These are phyloP conservation scores for Prunella fulvescens DNA, from an alignment of 2,113 vertebrate species.

Conservation along the genomic window DNA sequence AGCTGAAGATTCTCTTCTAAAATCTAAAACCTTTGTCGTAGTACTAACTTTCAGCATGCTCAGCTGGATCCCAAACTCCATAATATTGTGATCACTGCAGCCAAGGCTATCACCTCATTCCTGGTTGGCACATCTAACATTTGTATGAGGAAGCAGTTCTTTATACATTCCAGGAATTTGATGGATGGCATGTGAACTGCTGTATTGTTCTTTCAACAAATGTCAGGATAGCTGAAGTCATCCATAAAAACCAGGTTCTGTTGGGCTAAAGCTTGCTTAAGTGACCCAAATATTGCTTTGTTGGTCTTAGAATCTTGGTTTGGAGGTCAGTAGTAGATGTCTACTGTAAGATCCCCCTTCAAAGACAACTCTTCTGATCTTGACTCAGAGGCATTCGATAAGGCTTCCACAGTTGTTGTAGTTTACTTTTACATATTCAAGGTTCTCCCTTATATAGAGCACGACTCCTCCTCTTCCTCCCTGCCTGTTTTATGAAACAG, in stretches of 20 bases:
- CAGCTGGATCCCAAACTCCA: not conserved
- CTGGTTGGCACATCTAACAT: not conserved
- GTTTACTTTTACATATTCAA: not conserved
- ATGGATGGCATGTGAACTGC: not conserved
- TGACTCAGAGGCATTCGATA: not conserved
- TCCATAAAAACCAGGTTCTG: not conserved
- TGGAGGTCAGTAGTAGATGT: not conserved
- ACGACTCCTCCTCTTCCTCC: not conserved
- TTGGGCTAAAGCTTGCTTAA: not conserved
- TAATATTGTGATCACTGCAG: not conserved
- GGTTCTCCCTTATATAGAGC: not conserved
- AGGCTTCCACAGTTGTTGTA: not conserved
- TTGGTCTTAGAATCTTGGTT: not conserved
- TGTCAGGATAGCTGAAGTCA: not conserved
- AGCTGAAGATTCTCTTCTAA: not conserved
- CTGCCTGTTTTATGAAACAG: not conserved
- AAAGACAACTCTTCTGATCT: not conserved
- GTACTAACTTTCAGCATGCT: not conserved
- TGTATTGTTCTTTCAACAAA: not conserved
- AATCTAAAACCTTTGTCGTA: not conserved
- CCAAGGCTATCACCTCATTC: not conserved
- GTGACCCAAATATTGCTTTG: not conserved
- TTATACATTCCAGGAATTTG: not conserved
- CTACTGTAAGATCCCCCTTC: not conserved
- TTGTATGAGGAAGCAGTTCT: not conserved